phyloP scores from a whole-genome alignment of 2,797 vertebrate species.

The Agapornis canus region DNA sequence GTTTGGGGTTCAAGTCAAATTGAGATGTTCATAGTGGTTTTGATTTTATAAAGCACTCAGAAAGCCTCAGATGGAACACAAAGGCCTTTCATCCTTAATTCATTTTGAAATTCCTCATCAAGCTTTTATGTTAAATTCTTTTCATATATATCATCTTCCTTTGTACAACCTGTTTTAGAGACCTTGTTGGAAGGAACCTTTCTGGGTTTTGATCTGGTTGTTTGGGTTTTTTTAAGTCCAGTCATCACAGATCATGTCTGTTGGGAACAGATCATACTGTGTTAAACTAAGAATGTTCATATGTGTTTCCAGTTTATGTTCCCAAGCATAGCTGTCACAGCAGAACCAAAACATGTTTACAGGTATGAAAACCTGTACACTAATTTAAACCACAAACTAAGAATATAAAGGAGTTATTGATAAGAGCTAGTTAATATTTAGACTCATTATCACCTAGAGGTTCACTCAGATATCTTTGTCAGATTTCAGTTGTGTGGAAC shows the following conservation, averaged over 20 bases:
- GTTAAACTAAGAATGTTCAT: neutral
- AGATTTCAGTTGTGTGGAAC: neutral
- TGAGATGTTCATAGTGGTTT: neutral
- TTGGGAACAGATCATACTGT: neutral
- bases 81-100: constrained; percentile 7
- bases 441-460: neutral
- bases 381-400: neutral
- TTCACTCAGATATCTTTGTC: neutral
- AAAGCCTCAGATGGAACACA: neutral
- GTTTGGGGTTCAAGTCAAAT: constrained; percentile 2
- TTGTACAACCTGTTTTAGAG: neutral
- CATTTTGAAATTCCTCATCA: constrained; percentile 8
- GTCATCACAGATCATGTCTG: neutral
- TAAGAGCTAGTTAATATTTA: neutral
- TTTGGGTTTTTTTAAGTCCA: neutral
- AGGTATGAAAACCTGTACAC: neutral
- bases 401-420: neutral
- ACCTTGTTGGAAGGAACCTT: neutral
- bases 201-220: neutral
- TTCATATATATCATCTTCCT: neutral
- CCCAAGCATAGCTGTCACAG: neutral
- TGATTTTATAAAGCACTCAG: neutral
- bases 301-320: neutral
- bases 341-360: neutral
- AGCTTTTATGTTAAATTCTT: neutral